Evolutionary conservation across 2,797 vertebrate species (phyloP).

Genomic region (Lacerta bilineata): DNA sequence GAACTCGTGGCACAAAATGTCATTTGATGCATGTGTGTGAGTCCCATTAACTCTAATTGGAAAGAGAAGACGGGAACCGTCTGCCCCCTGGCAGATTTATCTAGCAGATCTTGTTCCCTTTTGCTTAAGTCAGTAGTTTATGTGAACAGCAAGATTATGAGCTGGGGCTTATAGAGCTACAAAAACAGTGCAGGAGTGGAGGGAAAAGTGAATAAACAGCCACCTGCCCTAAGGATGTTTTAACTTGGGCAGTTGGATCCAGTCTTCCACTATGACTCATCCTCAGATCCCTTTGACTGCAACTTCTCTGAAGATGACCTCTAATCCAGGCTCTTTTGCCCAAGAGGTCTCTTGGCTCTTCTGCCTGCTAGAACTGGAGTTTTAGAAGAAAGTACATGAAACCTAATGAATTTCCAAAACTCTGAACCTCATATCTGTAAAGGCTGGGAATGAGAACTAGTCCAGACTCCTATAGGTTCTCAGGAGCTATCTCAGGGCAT

Average conservation of each 20-base stretch:
- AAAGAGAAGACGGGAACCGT: conserved; percentile 23
- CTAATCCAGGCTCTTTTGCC: neutral
- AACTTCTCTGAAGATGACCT: neutral
- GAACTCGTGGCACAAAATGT: conserved; percentile 24
- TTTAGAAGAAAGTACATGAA: neutral
- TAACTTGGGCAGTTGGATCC: neutral
- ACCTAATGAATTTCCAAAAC: neutral
- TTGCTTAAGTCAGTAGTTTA: conserved; percentile 11
- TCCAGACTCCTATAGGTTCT: neutral
- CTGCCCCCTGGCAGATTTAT: conserved; percentile 25
- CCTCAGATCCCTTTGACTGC: neutral
- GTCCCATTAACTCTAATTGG: conserved; percentile 49
- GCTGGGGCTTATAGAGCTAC: neutral
- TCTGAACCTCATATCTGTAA: neutral
- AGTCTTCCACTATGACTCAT: neutral
- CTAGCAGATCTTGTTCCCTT: neutral
- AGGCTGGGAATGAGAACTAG: neutral
- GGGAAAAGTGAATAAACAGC: conserved; percentile 1
- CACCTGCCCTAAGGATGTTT: neutral
- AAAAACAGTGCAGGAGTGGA: neutral
- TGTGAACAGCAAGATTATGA: neutral
- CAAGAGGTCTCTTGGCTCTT: no score
- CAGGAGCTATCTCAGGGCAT: no score
- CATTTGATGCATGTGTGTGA: conserved; percentile 21
- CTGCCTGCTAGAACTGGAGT: neutral